phyloP scores from a whole-genome alignment of 2,888 invertebrate genomes.

The Tuta absoluta region DNA sequence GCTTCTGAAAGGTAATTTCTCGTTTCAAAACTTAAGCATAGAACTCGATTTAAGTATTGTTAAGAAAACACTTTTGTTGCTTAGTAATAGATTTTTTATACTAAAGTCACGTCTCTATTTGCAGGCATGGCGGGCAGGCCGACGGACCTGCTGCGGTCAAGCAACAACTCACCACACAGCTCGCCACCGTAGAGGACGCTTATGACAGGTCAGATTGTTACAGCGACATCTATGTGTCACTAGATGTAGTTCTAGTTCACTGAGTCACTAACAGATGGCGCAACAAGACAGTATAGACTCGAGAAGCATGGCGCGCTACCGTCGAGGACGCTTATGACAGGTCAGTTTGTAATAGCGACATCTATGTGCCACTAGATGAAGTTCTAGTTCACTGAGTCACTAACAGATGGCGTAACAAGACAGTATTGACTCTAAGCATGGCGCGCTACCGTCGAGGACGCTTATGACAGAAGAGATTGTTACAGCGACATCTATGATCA shows the following conservation, averaged over 20 bases:
- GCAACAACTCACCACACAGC: slow-evolving; percentile 86
- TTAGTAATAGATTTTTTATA: too few relatives aligned
- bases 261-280: not conserved
- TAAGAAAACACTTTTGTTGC: too few relatives aligned
- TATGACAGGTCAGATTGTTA: slow-evolving; percentile 84
- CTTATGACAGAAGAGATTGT: not conserved
- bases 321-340: slow-evolving; percentile 76
- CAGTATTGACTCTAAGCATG: slow-evolving; percentile 81
- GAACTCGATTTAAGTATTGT: too few relatives aligned
- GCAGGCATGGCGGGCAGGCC: slow-evolving; percentile 41
- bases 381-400: not conserved
- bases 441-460: slow-evolving; percentile 85
- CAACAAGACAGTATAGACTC: slow-evolving; percentile 63
- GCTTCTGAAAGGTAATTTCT: too few relatives aligned
- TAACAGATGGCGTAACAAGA: not conserved
- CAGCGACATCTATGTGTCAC: not conserved
- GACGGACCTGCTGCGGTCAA: slow-evolving; percentile 84
- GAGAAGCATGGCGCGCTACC: slow-evolving; percentile 85
- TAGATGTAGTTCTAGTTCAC: too few relatives aligned
- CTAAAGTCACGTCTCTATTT: too few relatives aligned
- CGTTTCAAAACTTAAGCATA: too few relatives aligned
- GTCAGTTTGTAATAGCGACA: slow-evolving; percentile 43
- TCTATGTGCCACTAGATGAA: too few relatives aligned
- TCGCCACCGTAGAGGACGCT: slow-evolving; percentile 89
- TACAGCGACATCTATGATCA: too few relatives aligned